Percentiles rank a stretch among this genome's conserved stretches.
phyloP scores from a whole-genome alignment of 2,797 vertebrate genomes.

The Acrossocheilus wenchowensis region DNA sequence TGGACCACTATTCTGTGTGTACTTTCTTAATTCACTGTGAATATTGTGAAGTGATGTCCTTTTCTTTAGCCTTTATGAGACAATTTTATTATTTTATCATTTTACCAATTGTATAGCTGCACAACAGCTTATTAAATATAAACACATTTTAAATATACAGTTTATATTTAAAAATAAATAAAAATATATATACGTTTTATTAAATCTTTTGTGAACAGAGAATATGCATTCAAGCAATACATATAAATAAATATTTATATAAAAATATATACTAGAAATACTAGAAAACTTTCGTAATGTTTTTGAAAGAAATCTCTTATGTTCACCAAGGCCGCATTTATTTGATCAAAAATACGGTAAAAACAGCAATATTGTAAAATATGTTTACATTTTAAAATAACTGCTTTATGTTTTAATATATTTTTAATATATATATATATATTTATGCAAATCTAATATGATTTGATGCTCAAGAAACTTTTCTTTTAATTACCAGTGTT shows the following conservation, averaged over 20 bases:
- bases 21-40: neutral
- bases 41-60: no score
- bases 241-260: neutral
- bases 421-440: no score
- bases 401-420: neutral
- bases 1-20: neutral
- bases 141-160: neutral
- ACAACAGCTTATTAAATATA: neutral
- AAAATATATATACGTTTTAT: neutral
- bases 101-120: neutral
- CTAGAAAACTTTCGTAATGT: neutral
- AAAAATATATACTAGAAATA: neutral
- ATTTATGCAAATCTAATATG: neutral
- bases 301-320: neutral
- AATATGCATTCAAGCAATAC: neutral
- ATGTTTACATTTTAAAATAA: neutral
- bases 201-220: neutral
- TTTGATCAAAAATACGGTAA: neutral
- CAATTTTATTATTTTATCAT: neutral
- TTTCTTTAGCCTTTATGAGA: neutral
- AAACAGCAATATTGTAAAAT: neutral
- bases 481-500: neutral
- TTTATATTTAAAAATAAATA: no score
- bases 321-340: neutral
- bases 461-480: neutral